phyloP scores from a whole-genome alignment of 2,888 invertebrate species.

The Trissolcus brochymenae region DNA sequence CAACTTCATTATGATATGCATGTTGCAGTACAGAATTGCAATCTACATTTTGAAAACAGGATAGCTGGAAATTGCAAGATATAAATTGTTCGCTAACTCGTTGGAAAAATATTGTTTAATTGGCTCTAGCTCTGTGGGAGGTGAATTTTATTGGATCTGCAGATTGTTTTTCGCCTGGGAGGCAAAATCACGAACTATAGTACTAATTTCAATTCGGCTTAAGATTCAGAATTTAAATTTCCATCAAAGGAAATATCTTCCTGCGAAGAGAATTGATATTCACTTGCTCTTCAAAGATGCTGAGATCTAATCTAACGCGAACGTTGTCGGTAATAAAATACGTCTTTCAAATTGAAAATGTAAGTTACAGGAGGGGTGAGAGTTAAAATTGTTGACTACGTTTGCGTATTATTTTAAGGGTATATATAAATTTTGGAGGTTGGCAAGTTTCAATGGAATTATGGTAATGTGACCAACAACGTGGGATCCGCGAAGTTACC shows the following conservation, averaged over 20 bases:
- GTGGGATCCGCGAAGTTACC: slow-evolving; percentile 28
- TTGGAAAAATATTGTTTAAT: slow-evolving; percentile 10
- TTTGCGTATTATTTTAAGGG: slow-evolving; percentile 40
- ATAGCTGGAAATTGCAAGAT: no score
- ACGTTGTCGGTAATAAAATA: slow-evolving; percentile 19
- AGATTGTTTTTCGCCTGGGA: no score
- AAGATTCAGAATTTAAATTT: slow-evolving; percentile 26
- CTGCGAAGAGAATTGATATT: slow-evolving; percentile 17
- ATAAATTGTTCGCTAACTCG: slow-evolving; percentile 32
- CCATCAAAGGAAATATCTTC: slow-evolving; percentile 23
- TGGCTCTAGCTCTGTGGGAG: neutral
- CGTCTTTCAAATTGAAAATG: neutral
- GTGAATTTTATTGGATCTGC: neutral
- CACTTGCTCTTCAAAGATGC: slow-evolving; percentile 24
- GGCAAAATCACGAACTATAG: no score
- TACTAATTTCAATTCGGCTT: no score
- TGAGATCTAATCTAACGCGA: slow-evolving; percentile 25
- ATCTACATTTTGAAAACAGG: no score
- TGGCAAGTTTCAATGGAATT: slow-evolving; percentile 36
- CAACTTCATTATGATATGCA: no score
- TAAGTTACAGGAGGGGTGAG: neutral
- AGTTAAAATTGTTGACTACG: slow-evolving; percentile 38
- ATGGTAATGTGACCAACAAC: slow-evolving; percentile 42
- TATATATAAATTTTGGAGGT: slow-evolving; percentile 30
- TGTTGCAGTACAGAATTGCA: no score